A percentile compares a stretch with the other conserved stretches of the same genome.
These are phyloP conservation scores for Eumacrocentrus americanus DNA, from an alignment of 2,888 invertebrate genomes.

Conservation along the genomic window DNA sequence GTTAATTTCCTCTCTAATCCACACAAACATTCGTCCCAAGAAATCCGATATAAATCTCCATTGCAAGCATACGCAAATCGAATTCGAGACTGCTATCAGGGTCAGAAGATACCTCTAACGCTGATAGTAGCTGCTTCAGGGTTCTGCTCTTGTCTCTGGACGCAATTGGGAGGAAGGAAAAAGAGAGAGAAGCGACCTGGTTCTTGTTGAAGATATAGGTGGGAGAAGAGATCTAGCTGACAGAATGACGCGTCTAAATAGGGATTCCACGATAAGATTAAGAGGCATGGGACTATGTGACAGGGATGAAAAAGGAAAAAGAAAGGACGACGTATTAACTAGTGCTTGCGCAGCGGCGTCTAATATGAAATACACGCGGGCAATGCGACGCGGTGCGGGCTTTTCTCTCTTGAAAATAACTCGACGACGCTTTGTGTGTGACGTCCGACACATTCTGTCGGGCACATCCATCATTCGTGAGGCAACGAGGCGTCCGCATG, in stretches of 20 bases:
- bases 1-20: background rate
- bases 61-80: too few species aligned
- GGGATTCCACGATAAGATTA: conserved; percentile 39
- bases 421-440: conserved; percentile 48
- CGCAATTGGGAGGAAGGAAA: too few species aligned
- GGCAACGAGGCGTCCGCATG: conserved; percentile 44
- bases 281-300: conserved; percentile 33
- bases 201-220: too few species aligned
- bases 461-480: conserved; percentile 52
- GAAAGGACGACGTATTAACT: conserved; percentile 38
- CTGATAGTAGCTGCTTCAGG: too few species aligned
- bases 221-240: background rate
- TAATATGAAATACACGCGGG: conserved; percentile 43
- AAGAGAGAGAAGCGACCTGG: too few species aligned
- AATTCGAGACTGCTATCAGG: too few species aligned
- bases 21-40: background rate
- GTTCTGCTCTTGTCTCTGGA: too few species aligned
- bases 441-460: conserved; percentile 52
- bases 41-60: too few species aligned
- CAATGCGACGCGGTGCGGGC: conserved; percentile 27
- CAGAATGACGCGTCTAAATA: conserved; percentile 38
- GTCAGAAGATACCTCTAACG: too few species aligned
- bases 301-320: conserved; percentile 18
- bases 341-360: conserved; percentile 30
- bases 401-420: conserved; percentile 50